Percentiles rank a stretch among this genome's conserved stretches.
These are phyloP conservation scores for Drosophila suzukii DNA, from an alignment of 1,140 invertebrate species.

Conservation along the genomic window DNA sequence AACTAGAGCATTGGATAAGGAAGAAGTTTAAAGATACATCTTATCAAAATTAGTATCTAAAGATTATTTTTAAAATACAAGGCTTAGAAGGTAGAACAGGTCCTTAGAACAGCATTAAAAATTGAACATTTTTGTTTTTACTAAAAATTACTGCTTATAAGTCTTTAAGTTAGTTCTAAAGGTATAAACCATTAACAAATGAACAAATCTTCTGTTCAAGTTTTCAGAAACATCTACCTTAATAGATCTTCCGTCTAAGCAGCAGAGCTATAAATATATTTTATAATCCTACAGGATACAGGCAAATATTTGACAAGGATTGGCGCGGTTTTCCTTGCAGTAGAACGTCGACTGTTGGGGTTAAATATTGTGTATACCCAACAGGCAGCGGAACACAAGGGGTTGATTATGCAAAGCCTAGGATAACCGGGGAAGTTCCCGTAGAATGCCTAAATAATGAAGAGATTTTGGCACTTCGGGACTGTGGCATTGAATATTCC, in stretches of 20 bases:
- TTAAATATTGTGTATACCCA: background rate
- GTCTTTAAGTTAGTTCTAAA: too few species aligned
- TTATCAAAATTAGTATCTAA: too few species aligned
- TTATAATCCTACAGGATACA: background rate
- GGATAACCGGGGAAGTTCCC: background rate
- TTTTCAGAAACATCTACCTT: background rate
- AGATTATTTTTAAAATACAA: too few species aligned
- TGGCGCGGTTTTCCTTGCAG: background rate
- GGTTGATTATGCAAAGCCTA: constrained; percentile 15
- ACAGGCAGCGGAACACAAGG: background rate
- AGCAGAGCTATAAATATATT: background rate
- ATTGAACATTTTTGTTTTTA: too few species aligned
- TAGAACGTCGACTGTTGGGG: background rate
- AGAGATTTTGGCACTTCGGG: constrained; percentile 10
- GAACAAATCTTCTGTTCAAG: too few species aligned
- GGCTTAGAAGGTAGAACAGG: too few species aligned
- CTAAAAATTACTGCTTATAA: too few species aligned
- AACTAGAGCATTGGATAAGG: background rate
- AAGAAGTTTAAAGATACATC: too few species aligned
- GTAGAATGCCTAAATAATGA: background rate
- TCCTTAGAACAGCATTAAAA: too few species aligned
- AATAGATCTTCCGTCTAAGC: too few species aligned
- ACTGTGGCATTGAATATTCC: constrained; percentile 1
- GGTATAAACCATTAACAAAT: too few species aligned
- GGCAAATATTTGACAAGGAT: constrained; percentile 1